phyloP scores from a whole-genome alignment of 2,888 invertebrate genomes.

The Harmothoe impar region DNA sequence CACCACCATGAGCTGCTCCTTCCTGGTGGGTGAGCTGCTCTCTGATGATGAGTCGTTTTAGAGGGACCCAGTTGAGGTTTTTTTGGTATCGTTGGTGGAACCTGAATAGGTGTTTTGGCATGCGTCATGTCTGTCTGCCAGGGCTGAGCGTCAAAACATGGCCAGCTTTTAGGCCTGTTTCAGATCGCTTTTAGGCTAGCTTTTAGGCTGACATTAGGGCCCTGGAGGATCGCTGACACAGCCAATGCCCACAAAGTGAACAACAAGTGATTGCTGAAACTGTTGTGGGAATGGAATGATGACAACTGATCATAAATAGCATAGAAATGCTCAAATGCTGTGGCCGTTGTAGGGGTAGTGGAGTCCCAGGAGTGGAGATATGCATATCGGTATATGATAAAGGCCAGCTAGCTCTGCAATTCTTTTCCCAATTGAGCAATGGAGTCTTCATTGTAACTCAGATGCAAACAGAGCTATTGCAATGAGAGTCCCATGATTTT shows the following conservation, averaged over 20 bases:
- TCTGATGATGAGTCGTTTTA: background rate
- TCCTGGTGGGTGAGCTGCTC: background rate
- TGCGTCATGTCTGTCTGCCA: constrained; percentile 23
- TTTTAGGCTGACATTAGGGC: background rate
- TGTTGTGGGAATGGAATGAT: background rate
- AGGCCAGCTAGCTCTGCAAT: too few species aligned
- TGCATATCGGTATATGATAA: too few species aligned
- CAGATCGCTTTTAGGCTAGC: background rate
- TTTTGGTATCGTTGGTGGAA: background rate
- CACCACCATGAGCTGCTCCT: background rate
- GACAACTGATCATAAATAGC: background rate
- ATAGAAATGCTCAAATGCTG: too few species aligned
- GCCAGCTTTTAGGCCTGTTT: constrained; percentile 3
- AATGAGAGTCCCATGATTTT: too few species aligned
- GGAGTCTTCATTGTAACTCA: too few species aligned
- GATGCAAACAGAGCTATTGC: too few species aligned
- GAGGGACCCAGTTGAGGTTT: background rate
- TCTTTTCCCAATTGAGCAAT: too few species aligned
- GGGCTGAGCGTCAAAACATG: constrained; percentile 14
- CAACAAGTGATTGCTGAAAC: background rate
- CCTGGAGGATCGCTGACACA: constrained; percentile 29
- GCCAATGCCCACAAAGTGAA: background rate
- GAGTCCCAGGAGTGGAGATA: too few species aligned
- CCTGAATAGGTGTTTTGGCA: constrained; percentile 15
- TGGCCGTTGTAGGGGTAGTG: too few species aligned